phyloP scores from a whole-genome alignment of 2,888 invertebrate genomes.

The Acanthococcus lagerstroemiae region DNA sequence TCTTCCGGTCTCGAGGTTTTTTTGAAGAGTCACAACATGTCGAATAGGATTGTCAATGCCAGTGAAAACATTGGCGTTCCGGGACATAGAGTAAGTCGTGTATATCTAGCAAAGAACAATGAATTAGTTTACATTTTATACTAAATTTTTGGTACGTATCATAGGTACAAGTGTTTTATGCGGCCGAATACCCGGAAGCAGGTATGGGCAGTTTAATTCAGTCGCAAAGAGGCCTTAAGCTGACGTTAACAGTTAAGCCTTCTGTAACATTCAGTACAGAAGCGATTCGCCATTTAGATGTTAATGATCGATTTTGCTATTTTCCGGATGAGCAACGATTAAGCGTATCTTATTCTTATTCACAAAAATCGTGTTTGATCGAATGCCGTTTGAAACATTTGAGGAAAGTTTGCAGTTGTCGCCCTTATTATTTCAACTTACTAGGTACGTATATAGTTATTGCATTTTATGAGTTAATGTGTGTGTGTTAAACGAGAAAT shows the following conservation, averaged over 20 bases:
- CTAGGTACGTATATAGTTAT: conserved; percentile 28
- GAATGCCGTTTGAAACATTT: conserved; percentile 38
- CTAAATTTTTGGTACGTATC: neutral
- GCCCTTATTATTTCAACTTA: conserved; percentile 38
- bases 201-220: conserved; percentile 37
- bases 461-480: neutral
- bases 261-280: conserved; percentile 37
- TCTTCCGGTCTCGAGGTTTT: conserved; percentile 37
- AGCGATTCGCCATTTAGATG: conserved; percentile 35
- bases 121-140: neutral
- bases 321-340: conserved; percentile 37
- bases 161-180: conserved; percentile 37
- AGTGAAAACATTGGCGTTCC: conserved; percentile 34
- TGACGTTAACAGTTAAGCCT: conserved; percentile 37
- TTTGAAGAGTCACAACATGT: conserved; percentile 33
- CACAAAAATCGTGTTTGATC: conserved; percentile 37
- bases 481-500: too few species aligned
- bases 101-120: neutral
- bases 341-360: conserved; percentile 35
- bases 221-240: conserved; percentile 34
- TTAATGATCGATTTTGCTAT: conserved; percentile 36
- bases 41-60: conserved; percentile 33
- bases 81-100: conserved; percentile 34
- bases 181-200: conserved; percentile 37
- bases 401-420: conserved; percentile 36